phyloP scores from a whole-genome alignment of 2,113 vertebrate genomes.

The Callocephalon fimbriatum region DNA sequence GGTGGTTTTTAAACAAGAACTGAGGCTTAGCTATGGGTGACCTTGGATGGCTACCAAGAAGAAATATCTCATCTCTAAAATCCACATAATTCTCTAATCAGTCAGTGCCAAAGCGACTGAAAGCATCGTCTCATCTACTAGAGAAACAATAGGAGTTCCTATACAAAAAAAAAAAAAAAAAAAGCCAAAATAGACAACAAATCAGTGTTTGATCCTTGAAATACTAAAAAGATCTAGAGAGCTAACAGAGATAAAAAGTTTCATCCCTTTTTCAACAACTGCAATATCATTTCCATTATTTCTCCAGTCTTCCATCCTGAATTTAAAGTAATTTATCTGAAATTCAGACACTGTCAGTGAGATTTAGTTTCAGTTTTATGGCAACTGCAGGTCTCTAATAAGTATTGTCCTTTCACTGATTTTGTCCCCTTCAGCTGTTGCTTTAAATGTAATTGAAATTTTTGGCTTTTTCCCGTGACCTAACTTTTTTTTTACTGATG shows the following conservation, averaged over 20 bases:
- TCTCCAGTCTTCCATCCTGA: constrained; percentile 76
- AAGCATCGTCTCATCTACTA: background rate
- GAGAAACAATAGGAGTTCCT: constrained; percentile 20
- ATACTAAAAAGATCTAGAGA: constrained; percentile 41
- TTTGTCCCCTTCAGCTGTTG: constrained; percentile 81
- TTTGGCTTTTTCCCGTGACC: constrained; percentile 38
- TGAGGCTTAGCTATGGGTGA: background rate
- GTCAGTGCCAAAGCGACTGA: background rate
- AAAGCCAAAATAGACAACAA: background rate
- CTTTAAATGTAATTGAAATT: constrained; percentile 84
- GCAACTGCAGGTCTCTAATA: constrained; percentile 82
- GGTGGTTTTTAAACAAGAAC: background rate
- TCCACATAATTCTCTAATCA: background rate
- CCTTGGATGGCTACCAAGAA: background rate
- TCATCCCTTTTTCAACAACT: constrained; percentile 46
- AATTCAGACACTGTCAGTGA: constrained; percentile 82
- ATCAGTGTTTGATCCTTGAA: constrained; percentile 46
- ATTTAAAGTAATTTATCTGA: constrained; percentile 85
- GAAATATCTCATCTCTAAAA: background rate
- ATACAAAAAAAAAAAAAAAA: background rate
- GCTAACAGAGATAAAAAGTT: constrained; percentile 61
- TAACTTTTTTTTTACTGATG: constrained; percentile 48
- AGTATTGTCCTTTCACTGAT: constrained; percentile 83
- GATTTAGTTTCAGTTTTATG: constrained; percentile 85
- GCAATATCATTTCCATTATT: constrained; percentile 81